Conservation (phyloP, 2,797 vertebrate species). For the Mormyrops attenuatus region DNA sequence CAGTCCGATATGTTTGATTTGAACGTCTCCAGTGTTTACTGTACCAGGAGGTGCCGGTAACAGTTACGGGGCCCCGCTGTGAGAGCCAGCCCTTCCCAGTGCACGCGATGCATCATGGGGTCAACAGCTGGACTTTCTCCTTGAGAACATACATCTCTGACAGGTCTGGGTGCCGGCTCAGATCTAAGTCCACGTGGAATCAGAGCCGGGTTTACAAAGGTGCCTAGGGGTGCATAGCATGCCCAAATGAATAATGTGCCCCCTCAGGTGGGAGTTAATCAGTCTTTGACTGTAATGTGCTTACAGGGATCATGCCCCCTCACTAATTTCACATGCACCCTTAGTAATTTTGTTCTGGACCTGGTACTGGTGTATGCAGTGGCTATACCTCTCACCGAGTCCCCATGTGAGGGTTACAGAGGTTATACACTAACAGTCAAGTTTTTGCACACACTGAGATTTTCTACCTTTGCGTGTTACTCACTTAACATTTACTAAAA, state of each 20-base stretch:
- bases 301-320: background rate
- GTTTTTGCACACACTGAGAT: background rate
- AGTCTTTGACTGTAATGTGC: background rate
- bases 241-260: background rate
- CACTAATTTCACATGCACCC: background rate
- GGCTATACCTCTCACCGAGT: background rate
- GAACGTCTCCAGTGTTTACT: background rate
- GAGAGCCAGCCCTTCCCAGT: background rate
- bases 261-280: background rate
- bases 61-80: background rate
- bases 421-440: background rate
- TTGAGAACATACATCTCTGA: background rate
- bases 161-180: background rate
- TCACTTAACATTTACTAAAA: background rate
- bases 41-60: background rate
- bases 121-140: conserved; percentile 1
- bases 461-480: background rate
- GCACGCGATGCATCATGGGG: background rate
- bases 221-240: background rate
- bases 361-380: background rate
- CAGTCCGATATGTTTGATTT: background rate
- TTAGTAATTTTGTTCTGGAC: background rate
- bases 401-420: background rate
- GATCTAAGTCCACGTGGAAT: background rate
- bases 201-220: background rate